Conservation (phyloP, 2,888 invertebrate genomes). For the Plagodis pulveraria region DNA sequence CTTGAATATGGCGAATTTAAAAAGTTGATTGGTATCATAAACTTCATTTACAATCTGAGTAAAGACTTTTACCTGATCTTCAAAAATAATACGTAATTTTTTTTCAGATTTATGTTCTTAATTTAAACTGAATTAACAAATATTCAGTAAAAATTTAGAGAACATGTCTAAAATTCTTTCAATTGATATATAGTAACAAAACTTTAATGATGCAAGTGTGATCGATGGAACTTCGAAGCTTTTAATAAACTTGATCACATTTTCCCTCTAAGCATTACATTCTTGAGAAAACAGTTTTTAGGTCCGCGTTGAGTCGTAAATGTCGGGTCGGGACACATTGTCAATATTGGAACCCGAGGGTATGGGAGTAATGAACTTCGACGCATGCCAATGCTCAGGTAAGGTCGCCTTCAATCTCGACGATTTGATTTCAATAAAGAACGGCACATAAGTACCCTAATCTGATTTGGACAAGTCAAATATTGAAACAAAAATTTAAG, state of each 20-base stretch:
- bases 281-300: conserved; percentile 39
- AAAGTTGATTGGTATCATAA: conserved; percentile 6
- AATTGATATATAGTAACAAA: neutral
- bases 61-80: neutral
- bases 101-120: too few relatives aligned
- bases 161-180: neutral
- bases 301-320: conserved; percentile 55
- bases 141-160: too few relatives aligned
- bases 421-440: conserved; percentile 22
- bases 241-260: conserved; percentile 32
- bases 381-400: conserved; percentile 53
- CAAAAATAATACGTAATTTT: neutral
- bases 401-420: conserved; percentile 44
- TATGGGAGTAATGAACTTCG: conserved; percentile 62
- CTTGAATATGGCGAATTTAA: conserved; percentile 1
- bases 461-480: conserved; percentile 11
- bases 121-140: too few relatives aligned
- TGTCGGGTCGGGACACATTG: conserved; percentile 53
- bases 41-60: neutral
- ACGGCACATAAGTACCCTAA: conserved; percentile 4
- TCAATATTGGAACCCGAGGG: conserved; percentile 59
- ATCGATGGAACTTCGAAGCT: conserved; percentile 6
- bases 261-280: conserved; percentile 41
- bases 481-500: conserved; percentile 17
- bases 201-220: too few relatives aligned